Evolutionary conservation across 2,113 vertebrate genomes (phyloP).

Genomic region (Entosphenus tridentatus): DNA sequence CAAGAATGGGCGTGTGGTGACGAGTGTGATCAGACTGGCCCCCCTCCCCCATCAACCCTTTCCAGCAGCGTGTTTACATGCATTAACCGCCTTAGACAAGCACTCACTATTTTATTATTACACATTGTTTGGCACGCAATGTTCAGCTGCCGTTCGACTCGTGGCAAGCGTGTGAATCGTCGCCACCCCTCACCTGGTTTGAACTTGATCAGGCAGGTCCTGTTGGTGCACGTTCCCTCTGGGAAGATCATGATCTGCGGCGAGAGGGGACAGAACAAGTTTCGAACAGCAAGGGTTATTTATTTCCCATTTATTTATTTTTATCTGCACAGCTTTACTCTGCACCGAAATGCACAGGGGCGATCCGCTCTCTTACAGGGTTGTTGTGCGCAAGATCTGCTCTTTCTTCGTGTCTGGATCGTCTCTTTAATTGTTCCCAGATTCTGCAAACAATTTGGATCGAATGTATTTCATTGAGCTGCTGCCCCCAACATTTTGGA

Average conservation of each 20-base stretch:
- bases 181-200: conserved; percentile 56
- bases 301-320: no score
- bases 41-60: neutral
- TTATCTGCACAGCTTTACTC: no score
- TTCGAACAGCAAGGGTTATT: neutral
- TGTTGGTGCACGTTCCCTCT: conserved; percentile 90
- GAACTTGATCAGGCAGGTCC: conserved; percentile 91
- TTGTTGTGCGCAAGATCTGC: no score
- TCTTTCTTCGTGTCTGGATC: no score
- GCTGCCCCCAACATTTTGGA: no score
- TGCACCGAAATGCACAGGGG: no score
- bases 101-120: neutral
- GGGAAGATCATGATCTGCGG: conserved; percentile 96
- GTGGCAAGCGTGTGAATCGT: neutral
- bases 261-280: conserved; percentile 11
- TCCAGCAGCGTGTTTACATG: neutral
- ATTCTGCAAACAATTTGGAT: no score
- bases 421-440: no score
- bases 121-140: neutral
- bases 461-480: no score
- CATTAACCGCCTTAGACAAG: neutral
- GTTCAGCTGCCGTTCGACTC: neutral
- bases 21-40: neutral
- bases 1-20: neutral
- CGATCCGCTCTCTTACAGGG: no score